phyloP scores from a whole-genome alignment of 2,113 vertebrate genomes.

The Atractosteus spatula region DNA sequence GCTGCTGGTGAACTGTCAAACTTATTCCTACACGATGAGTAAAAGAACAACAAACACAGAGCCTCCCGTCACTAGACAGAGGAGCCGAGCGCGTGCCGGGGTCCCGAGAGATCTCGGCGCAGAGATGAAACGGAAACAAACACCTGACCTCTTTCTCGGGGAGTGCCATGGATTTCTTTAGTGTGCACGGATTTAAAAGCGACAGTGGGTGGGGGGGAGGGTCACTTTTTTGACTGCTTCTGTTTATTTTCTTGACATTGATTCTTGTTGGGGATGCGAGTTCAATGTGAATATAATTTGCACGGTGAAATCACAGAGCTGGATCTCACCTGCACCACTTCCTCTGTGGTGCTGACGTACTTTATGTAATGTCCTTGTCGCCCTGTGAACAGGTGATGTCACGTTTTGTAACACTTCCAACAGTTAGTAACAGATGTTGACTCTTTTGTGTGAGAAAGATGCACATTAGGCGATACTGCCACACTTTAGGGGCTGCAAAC shows the following conservation, averaged over 20 bases:
- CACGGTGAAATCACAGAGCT: constrained; percentile 33
- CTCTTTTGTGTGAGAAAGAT: constrained; percentile 26
- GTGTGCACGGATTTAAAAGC: constrained; percentile 59
- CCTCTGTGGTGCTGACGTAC: constrained; percentile 35
- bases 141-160: constrained; percentile 58
- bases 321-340: constrained; percentile 14
- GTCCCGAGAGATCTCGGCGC: constrained; percentile 47
- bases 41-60: constrained; percentile 49
- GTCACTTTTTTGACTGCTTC: constrained; percentile 25
- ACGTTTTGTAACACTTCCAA: background rate
- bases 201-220: constrained; percentile 29
- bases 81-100: constrained; percentile 42
- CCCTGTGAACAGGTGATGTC: background rate
- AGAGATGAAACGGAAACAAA: constrained; percentile 64
- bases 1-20: constrained; percentile 59
- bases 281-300: constrained; percentile 36
- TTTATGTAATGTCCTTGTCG: constrained; percentile 31
- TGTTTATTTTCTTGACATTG: constrained; percentile 30
- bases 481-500: too few relatives aligned
- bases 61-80: constrained; percentile 49
- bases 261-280: constrained; percentile 30
- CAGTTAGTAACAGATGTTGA: constrained; percentile 19
- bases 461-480: too few relatives aligned
- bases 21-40: constrained; percentile 58
- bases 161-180: constrained; percentile 47